Evolutionary conservation across 2,113 vertebrate species (phyloP), one percentile per base, ranked within the genome.

Genomic region (Ascaphus truei): DNA sequence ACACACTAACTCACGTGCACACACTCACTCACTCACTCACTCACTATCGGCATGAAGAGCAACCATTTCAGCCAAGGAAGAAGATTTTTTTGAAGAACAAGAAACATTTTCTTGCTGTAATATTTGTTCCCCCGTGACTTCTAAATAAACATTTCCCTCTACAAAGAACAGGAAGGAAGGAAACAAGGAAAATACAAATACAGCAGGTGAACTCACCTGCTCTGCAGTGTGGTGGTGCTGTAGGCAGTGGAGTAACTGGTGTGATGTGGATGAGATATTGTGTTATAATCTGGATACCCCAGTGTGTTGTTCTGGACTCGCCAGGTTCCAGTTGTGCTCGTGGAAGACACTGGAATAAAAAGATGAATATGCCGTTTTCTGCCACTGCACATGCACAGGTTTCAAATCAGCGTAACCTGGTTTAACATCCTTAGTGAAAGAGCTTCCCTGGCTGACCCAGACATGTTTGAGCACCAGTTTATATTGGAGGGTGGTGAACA

Each of bases 301-400:
- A 86, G 37, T 0, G 88, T 80, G 62, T 88, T 80, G 53, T 87
- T 69, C 6, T 91, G 93, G 67, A 81, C 86, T 68, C 86, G 87
- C 93, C 95, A 97, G 80, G 84, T 95, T 57, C 88, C 93, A 15
- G 84, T 77, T 48, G 89, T 80, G 36, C 92, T 86, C 29, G 80
- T 83, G 31, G 92, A 87, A 75, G 92, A 96, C 67, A 92, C 91
- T 93, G 78, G 20, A 82, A 83, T 74, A 48, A 6, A 34, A 6
- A 23, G 20, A n/a, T n/a, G n/a, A n/a, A n/a, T n/a, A n/a, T n/a
- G n/a, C n/a, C n/a, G n/a, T n/a, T n/a, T n/a, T n/a, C n/a, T n/a
- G n/a, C n/a, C n/a, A n/a, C n/a, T n/a, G n/a, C n/a, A n/a, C n/a
- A n/a, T n/a, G n/a, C n/a, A n/a, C n/a, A n/a, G n/a, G n/a, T n/a